Base-by-base conservation (phyloP, 2,888 invertebrate genomes). In the Gibbula magus region DNA sequence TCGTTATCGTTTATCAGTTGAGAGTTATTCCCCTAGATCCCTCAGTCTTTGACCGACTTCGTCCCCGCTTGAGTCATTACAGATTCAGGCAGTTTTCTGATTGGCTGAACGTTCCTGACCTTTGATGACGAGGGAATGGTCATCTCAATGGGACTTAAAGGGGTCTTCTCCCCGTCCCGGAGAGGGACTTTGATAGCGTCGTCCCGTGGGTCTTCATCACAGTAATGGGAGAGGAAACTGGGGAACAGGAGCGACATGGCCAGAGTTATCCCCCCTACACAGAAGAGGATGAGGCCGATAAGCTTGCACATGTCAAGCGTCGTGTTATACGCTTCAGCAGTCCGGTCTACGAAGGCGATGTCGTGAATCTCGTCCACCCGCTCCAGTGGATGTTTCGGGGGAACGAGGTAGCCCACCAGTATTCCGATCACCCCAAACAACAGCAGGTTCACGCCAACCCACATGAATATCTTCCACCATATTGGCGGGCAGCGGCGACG, bases 401-500 rank as follows among this genome's bases (percentile, higher is more conserved):
- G 94, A 66, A 94, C 93, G 8, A 94, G 90, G 84, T 94, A 94
- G 51, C 94, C 94, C 18, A 94, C 93, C 13, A 94, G 90, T 45
- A 94, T 93, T n/a, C 93, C 93, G 51, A 93, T 89, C 32, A 93
- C 90, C 4, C 94, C 94, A 74, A 93, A 91, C 4, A 93, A 84
- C 67, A 94, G 89, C 74, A 94, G 88, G 82, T 93, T 93, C n/a
- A 93, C 91, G n/a, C 94, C 94, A 54, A 93, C 88, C 91, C 93
- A 93, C 77, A 94, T 88, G 84, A 93, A 93, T 35, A 93, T 88
- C 88, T 93, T 93, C 92, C 93, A 93, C 90, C 92, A 91, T 79
- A 93, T 88, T 22, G 92, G 91, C 20, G 91, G 87, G 79, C 92
- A 91, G n/a, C 88, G 84, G 51, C 89, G 84, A 20, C 88, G 84